Evolutionary conservation across 1,140 invertebrate species (phyloP), one percentile per base, ranked within the genome.

Genomic region (Nasonia longicornis): DNA sequence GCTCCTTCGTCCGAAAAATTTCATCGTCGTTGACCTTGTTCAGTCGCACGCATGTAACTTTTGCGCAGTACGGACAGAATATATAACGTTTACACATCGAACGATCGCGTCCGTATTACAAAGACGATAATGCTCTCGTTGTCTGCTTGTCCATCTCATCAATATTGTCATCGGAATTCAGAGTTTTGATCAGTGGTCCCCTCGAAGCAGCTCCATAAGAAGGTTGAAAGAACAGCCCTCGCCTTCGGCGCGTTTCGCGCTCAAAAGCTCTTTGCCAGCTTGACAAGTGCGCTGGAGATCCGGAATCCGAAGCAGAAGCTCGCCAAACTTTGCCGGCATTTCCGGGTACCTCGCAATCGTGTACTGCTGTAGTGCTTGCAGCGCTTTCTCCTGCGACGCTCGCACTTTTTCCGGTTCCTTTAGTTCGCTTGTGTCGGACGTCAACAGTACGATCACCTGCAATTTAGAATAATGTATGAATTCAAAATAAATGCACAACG

Each of bases 241-340:
- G 48, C 95, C 94, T 88, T 98, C 96, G 85, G 96, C 96, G 82
- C 95, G 94, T 90, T 97, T 97, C 20, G 94, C 92, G 87, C 94
- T 95, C 80, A 97, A 92, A 93, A 97, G 95, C 89, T 98, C 97
- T 90, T 98, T 98, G 82, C 96, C 96, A 81, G 97, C 95, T 92
- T 98, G 96, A 91, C 97, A 98, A 83, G 97, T 97, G 86, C 97
- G 92, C 90, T 98, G 96, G 82, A 98, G 92, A 91, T 99, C 97
- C 52, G 97, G 97, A 90, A 99, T 97, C 84, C 97, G 93, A 72
- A 98, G 92, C 79, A 99, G 90, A 16, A 98, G 91, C 91, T 99
- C 97, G 26, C 97, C 97, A 91, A 98, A 98, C 92, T 98, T 99
- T 78, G 96, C 96, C 66, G 96, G 96, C 89, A 95, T 94, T 84